Conservation (phyloP, 2,888 invertebrate genomes). For the Stenichneumon culpator region DNA sequence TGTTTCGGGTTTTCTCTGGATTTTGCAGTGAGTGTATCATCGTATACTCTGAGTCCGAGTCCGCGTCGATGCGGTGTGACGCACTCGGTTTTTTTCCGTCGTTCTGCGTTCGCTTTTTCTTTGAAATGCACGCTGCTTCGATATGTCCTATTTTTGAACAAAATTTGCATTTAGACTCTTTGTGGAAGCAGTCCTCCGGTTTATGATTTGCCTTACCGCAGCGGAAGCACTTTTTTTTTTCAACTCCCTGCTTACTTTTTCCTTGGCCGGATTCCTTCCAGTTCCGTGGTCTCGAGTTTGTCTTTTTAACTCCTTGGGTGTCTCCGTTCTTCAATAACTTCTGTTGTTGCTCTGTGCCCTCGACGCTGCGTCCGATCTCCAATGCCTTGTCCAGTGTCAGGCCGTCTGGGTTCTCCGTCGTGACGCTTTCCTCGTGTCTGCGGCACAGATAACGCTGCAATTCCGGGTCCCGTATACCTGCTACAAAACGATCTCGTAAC, state of each 20-base stretch:
- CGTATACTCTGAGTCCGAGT: not conserved
- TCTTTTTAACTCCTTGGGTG: slow-evolving; percentile 7
- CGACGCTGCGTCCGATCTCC: slow-evolving; percentile 23
- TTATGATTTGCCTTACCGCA: slow-evolving; percentile 37
- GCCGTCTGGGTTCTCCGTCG: slow-evolving; percentile 30
- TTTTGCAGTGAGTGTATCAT: not conserved
- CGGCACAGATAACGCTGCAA: slow-evolving; percentile 42
- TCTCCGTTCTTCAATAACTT: slow-evolving; percentile 24
- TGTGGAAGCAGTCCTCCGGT: slow-evolving; percentile 42
- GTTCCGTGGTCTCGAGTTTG: not conserved
- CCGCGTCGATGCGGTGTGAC: not conserved
- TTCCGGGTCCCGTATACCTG: slow-evolving; percentile 42
- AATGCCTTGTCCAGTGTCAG: slow-evolving; percentile 33
- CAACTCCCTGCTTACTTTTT: not conserved
- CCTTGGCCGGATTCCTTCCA: not conserved
- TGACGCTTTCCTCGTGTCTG: slow-evolving; percentile 38
- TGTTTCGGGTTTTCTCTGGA: not conserved
- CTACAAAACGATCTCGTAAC: slow-evolving; percentile 52
- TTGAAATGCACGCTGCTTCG: slow-evolving; percentile 4
- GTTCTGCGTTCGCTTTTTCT: not conserved
- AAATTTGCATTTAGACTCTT: slow-evolving; percentile 31
- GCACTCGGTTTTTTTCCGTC: not conserved
- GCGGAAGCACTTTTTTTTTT: slow-evolving; percentile 24
- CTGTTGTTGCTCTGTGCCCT: slow-evolving; percentile 39
- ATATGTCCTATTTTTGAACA: slow-evolving; percentile 19